These are phyloP conservation scores for Drosophila pachea DNA, from an alignment of 1,140 invertebrate genomes.

Conservation along the genomic window DNA sequence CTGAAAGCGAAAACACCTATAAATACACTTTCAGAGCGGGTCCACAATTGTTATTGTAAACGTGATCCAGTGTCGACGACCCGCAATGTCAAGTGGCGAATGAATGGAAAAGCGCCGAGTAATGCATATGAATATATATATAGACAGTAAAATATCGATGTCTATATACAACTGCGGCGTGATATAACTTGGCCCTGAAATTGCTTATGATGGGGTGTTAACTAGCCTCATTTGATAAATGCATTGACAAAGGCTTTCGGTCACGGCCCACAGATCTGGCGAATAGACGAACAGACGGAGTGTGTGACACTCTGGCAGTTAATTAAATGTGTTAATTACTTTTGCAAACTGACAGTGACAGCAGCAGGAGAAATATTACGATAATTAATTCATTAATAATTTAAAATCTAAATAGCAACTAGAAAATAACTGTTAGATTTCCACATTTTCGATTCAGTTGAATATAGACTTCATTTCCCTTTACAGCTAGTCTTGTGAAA, in stretches of 20 bases:
- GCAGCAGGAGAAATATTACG: background rate
- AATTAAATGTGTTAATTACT: constrained; percentile 12
- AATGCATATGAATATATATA: constrained; percentile 27
- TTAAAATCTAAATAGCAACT: background rate
- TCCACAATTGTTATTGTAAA: background rate
- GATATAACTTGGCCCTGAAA: constrained; percentile 47
- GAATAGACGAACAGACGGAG: too few species aligned
- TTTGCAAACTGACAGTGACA: background rate
- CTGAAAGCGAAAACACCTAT: constrained; percentile 42
- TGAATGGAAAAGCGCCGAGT: constrained; percentile 19
- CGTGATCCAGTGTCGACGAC: constrained; percentile 29
- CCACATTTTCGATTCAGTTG: too few species aligned
- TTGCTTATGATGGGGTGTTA: constrained; percentile 16
- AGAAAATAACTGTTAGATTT: too few species aligned
- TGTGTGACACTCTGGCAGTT: background rate
- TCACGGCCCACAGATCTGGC: background rate
- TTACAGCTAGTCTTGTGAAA: too few species aligned
- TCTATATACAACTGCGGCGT: too few species aligned
- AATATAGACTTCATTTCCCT: too few species aligned
- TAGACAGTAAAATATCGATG: too few species aligned
- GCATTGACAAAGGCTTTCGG: background rate
- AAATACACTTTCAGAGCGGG: background rate
- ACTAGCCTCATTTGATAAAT: constrained; percentile 22
- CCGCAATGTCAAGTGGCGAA: constrained; percentile 20
- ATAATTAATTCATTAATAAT: background rate